Percentiles rank a stretch among this genome's conserved stretches.
These are phyloP conservation scores for Coptodon bakossiorum DNA, from an alignment of 2,113 vertebrate species.

Conservation along the genomic window DNA sequence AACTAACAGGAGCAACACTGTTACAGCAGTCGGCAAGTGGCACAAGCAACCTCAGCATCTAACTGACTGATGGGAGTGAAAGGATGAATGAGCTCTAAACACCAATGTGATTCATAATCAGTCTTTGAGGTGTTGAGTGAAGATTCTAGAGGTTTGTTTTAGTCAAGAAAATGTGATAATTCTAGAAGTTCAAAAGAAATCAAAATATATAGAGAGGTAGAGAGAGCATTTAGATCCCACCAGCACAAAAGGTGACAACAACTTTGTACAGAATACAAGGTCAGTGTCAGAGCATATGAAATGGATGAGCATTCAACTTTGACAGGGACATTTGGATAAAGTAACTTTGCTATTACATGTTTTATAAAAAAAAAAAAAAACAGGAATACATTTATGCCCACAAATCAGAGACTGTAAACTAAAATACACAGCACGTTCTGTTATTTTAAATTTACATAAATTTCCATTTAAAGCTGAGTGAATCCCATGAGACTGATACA, in stretches of 20 bases:
- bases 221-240: not conserved
- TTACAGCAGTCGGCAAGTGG: not conserved
- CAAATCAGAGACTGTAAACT: not conserved
- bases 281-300: not conserved
- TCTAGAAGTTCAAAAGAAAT: not conserved
- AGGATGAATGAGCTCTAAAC: conserved; percentile 25
- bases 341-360: not conserved
- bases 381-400: not conserved
- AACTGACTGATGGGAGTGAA: conserved; percentile 18
- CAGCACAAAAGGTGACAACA: not conserved
- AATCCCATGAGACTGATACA: not conserved
- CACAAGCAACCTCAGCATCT: not conserved
- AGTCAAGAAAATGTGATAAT: not conserved
- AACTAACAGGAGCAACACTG: not conserved
- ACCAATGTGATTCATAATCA: conserved; percentile 11
- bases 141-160: not conserved
- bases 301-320: not conserved
- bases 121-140: not conserved
- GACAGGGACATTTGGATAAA: not conserved
- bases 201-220: not conserved
- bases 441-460: not conserved
- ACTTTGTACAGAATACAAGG: not conserved
- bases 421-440: not conserved
- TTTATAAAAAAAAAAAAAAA: not conserved
- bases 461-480: not conserved